Evolutionary conservation across 2,888 invertebrate genomes (phyloP), one percentile per base, ranked within the genome.

Genomic region (Alloscopus bannaensis): DNA sequence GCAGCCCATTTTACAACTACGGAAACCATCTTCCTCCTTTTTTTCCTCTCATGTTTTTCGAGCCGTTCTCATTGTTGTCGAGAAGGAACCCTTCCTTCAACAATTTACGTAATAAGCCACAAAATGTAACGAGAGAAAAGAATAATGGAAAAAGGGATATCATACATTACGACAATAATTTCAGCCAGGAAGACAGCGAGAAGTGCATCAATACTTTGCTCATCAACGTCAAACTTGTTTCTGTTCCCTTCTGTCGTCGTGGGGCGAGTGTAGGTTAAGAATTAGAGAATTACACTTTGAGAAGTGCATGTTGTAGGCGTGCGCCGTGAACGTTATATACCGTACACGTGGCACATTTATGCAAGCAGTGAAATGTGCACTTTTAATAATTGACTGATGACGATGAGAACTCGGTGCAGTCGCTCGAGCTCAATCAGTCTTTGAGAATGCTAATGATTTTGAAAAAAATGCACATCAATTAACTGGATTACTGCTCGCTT

Each of bases 391-490:
- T n/a, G n/a, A n/a, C n/a, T n/a, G 36, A 36, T 55, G 55, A 24
- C 13, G 36, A 26, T 26, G 55, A 26, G 2, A 50, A 18, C 18
- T 18, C 18, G 22, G 13, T 42, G 42, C 42, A 42, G 8, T 6
- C 6, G 36, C 6, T 36, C 13, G 36, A 36, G 36, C n/a, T n/a
- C n/a, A n/a, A n/a, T n/a, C n/a, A n/a, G n/a, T n/a, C n/a, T n/a
- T 36, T 6, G 18, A 42, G 42, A 18, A 42, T 42, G 42, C 13
- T 42, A 42, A 42, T 42, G 42, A 42, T 42, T 16, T 42, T 18
- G 24, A 72, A 50, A 72, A 60, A 50, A 60, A 72, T 72, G 72
- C 62, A 64, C 64, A 72, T 72, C 72, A 72, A 72, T 72, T 72
- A 71, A 64, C 72, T 64, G 72, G 62, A 64, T 36, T 71, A 60